Conservation (phyloP, 2,888 invertebrate genomes). For the Tipula helvola region DNA sequence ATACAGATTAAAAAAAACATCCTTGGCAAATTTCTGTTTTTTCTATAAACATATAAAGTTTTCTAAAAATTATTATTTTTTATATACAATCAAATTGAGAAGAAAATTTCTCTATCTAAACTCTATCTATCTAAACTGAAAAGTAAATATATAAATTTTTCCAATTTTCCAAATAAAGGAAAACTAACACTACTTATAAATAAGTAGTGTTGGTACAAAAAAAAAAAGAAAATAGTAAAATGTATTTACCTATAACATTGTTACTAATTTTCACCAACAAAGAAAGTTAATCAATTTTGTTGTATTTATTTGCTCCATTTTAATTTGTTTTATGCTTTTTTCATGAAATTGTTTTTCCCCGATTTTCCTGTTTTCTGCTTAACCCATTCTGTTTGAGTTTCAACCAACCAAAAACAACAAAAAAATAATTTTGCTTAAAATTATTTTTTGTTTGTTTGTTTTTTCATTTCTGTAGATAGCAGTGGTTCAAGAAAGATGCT, state of each 20-base stretch:
- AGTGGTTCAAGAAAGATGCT: neutral
- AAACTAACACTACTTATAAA: neutral
- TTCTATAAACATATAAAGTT: neutral
- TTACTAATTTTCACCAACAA: neutral
- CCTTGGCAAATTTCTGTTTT: neutral
- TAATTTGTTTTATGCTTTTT: neutral
- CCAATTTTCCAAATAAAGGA: neutral
- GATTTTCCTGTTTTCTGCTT: neutral
- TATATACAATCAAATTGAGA: neutral
- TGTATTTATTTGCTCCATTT: neutral
- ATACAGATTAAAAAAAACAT: neutral
- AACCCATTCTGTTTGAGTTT: neutral
- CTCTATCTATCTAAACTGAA: neutral
- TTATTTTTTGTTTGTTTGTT: neutral
- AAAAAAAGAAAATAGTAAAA: neutral
- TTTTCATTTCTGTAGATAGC: neutral
- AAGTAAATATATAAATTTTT: neutral
- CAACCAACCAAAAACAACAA: neutral
- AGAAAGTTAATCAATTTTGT: neutral
- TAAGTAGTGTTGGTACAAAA: neutral
- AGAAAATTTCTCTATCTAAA: neutral
- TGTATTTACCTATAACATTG: neutral
- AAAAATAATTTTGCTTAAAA: neutral
- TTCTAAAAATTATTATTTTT: neutral
- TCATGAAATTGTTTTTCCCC: neutral